A percentile compares a stretch with the other conserved stretches of the same genome.
phyloP scores from a whole-genome alignment of 2,113 vertebrate genomes.

The Microcebus jonahi region DNA sequence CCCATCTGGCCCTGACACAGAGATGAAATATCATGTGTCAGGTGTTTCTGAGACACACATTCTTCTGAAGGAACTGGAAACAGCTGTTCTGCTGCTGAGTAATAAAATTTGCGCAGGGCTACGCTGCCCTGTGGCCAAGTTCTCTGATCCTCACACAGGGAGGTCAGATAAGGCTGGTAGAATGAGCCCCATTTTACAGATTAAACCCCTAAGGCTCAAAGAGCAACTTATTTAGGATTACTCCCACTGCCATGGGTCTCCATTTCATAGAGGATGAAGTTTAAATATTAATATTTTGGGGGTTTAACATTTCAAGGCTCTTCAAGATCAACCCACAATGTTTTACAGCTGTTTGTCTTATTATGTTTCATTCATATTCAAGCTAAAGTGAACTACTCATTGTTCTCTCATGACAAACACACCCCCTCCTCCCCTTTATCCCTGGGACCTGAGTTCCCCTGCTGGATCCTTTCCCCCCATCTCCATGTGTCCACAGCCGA shows the following conservation, averaged over 20 bases:
- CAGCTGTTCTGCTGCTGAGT: conserved; percentile 49
- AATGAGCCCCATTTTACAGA: not conserved
- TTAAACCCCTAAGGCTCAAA: not conserved
- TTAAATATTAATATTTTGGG: not conserved
- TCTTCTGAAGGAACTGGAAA: conserved; percentile 55
- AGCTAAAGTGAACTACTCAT: not conserved
- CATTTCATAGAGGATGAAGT: not conserved
- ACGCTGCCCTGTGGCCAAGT: rapidly evolving
- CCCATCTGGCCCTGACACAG: conserved; percentile 64
- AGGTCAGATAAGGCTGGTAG: not conserved
- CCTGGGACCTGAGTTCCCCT: not conserved
- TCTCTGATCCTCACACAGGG: not conserved
- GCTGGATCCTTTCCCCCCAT: not conserved
- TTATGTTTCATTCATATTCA: not conserved
- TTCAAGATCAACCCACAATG: not conserved
- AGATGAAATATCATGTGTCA: conserved; percentile 65
- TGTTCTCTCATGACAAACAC: not conserved
- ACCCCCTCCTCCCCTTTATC: not conserved
- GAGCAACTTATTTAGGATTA: not conserved
- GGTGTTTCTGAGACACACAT: conserved; percentile 66
- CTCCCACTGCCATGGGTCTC: not conserved
- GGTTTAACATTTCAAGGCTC: not conserved
- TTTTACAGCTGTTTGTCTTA: not conserved
- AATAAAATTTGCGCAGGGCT: not conserved
- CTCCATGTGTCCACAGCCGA: not conserved